These are phyloP conservation scores for Phortica magna DNA, from an alignment of 2,888 invertebrate genomes.

Conservation along the genomic window DNA sequence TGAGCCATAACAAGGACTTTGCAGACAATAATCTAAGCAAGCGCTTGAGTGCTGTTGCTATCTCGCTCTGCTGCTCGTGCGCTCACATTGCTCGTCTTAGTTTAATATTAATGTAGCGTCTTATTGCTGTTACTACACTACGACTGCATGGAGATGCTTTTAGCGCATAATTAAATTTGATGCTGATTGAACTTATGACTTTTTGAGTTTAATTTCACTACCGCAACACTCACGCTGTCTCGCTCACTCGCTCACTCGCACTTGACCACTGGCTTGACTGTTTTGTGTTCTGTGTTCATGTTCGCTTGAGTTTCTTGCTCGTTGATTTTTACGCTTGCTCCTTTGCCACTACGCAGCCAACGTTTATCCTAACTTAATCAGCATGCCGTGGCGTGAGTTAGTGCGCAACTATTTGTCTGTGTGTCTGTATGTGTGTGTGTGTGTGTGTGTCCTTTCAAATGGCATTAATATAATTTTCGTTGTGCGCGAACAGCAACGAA, in stretches of 20 bases:
- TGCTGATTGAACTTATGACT: constrained; percentile 67
- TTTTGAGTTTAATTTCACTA: constrained; percentile 4
- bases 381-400: constrained; percentile 19
- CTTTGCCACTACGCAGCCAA: background rate
- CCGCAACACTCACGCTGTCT: background rate
- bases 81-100: background rate
- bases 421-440: constrained; percentile 5
- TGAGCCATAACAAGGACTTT: background rate
- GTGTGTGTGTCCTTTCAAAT: background rate
- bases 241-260: background rate
- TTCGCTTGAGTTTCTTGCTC: background rate
- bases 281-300: too few species aligned
- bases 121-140: background rate
- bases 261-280: background rate
- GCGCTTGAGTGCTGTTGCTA: background rate
- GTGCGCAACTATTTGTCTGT: background rate
- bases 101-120: background rate
- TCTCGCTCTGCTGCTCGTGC: background rate
- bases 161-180: constrained; percentile 68
- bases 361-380: constrained; percentile 37
- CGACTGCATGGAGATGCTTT: constrained; percentile 51
- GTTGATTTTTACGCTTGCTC: too few species aligned
- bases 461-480: background rate
- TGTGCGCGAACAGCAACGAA: background rate
- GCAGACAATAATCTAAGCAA: background rate